Evolutionary conservation across 2,888 invertebrate genomes (phyloP), one percentile per base, ranked within the genome.

Genomic region (Heterodera filipjevi): DNA sequence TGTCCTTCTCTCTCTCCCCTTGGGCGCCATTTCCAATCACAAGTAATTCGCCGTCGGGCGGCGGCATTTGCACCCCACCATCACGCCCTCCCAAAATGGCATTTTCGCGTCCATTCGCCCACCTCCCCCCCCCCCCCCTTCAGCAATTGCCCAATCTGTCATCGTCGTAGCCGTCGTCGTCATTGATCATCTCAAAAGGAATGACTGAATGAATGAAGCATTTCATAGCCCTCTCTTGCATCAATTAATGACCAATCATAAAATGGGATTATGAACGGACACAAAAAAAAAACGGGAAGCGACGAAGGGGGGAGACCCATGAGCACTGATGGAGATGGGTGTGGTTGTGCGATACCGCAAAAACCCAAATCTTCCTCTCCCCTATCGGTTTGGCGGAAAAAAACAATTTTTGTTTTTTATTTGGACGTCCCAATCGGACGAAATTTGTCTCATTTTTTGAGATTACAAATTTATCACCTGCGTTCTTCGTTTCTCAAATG

Each of bases 111-210:
- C 12, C 22, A 22, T 22, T 59, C 22, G 22, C 27, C 22, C 27
- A n/a, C 59, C 59, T n/a, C 22, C 59, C 59, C 22, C 59, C 59
- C 59, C 22, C 8, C 22, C 59, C 59, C 22, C 59, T 27, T 27
- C 22, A 2, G 8, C 59, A 59, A 22, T 59, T 68, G 68, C 68
- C 22, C 68, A 68, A 68, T 68, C 68, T 68, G 68, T 1, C 68
- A 12, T 39, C 39, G 39, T 39, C 39, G 68, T 35, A 33, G 68
- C 1, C 68, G 39, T 39, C 39, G 39, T 39, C 39, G 68, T 35
- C 19, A 19, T 16, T 59, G 59, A 59, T 59, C 33, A 68, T 35
- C 32, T 68, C 35, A 68, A 68, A 35, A 8, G 39, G 39, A 39
- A 39, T 39, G 68, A 53, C 44, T 5, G 8, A 49, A 49, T 19